Evolutionary conservation across 1,140 invertebrate genomes (phyloP), one percentile per base, ranked within the genome.

Genomic region (Trichogramma pretiosum): DNA sequence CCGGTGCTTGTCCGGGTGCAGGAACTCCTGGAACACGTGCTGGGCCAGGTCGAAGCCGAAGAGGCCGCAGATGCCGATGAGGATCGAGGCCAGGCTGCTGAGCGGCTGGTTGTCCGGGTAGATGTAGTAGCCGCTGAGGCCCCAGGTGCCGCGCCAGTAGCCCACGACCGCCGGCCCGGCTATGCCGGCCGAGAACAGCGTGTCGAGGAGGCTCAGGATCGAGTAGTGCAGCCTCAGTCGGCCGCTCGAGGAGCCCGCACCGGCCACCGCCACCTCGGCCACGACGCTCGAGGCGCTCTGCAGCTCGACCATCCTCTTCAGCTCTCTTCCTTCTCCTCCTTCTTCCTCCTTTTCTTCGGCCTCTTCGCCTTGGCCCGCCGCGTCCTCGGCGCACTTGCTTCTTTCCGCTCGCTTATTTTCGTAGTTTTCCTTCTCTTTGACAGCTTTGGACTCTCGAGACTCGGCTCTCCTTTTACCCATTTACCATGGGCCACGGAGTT

Each of bases 141-240:
- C 77, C 87, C 87, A 92, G 22, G 85, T 86, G 40, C 86, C 85
- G 22, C 88, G 74, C 88, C 88, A 92, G 61, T 89, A 91, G 36
- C 80, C 78, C 8, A 92, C 85, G 2, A 89, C 86, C 9, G 82
- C 77, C 8, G 87, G 87, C 1, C 84, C 82, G 5, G 88, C 78
- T 10, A 91, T 71, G 1, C 78, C 59, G 35, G 81, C 78, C 5
- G 86, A 83, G 57, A 91, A 76, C 13, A 84, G 56, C 11, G 76
- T 74, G 63, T 91, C 88, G 33, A 87, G 64, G 35, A 83, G 57
- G 11, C 78, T 77, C 16, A 88, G 72, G 5, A 85, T 67, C 2
- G 74, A 69, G 53, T 80, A 74, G 63, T 81, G 75, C 18, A 63
- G 37, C 28, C 57, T 54, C 28, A 60, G 64, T 32, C 61, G 23